These are phyloP conservation scores for Callipepla californica DNA, from an alignment of 2,113 vertebrate genomes.

Conservation along the genomic window DNA sequence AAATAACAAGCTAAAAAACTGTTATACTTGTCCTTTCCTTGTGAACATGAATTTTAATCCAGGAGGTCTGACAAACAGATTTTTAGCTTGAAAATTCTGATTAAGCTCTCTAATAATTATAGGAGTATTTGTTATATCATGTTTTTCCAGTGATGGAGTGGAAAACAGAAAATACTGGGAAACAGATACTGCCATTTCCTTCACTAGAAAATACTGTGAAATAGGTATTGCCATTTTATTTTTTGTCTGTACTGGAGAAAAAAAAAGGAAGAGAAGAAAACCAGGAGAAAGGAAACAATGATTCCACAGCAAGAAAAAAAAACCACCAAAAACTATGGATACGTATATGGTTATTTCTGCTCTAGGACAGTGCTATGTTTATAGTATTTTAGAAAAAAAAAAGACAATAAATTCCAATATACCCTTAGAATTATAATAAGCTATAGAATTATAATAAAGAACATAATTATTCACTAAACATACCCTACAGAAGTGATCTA, in stretches of 20 bases:
- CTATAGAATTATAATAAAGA: not conserved
- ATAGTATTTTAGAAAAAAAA: not conserved
- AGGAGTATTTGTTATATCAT: not conserved
- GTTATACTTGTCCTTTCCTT: not conserved
- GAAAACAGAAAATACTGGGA: not conserved
- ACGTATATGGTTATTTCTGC: not conserved
- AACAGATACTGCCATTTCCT: no score
- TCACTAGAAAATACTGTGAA: not conserved
- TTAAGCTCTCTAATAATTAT: not conserved
- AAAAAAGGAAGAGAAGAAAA: not conserved
- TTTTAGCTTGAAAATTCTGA: not conserved
- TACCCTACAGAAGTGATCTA: not conserved
- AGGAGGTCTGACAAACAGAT: not conserved
- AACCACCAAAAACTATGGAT: not conserved
- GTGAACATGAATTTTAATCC: not conserved
- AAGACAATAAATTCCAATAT: no score
- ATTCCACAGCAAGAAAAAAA: not conserved
- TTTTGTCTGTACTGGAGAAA: not conserved
- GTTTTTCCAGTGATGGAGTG: not conserved
- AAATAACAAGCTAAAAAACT: not conserved
- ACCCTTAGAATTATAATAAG: not conserved
- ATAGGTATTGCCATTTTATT: not conserved
- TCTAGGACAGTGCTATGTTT: not conserved
- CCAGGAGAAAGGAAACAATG: not conserved
- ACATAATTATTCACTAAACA: not conserved